phyloP scores from a whole-genome alignment of 2,888 invertebrate species.

The Schrankia costaestrigalis region DNA sequence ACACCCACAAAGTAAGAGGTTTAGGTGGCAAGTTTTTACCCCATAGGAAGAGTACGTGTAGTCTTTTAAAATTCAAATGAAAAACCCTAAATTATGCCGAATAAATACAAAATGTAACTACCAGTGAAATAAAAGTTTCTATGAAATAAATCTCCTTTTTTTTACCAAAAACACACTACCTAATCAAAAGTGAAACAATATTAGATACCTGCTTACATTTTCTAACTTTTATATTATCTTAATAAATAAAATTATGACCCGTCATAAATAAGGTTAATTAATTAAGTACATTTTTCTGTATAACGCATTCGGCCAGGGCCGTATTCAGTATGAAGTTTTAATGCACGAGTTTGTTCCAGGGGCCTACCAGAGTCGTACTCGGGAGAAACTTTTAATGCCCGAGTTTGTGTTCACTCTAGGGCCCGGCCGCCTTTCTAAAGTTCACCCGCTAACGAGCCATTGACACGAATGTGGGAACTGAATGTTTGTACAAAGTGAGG shows the following conservation, averaged over 20 bases:
- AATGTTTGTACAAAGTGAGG: constrained; percentile 25
- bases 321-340: constrained; percentile 68
- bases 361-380: constrained; percentile 14
- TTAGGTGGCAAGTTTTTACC: no score
- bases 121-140: no score
- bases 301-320: constrained; percentile 56
- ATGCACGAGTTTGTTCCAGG: constrained; percentile 41
- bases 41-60: no score
- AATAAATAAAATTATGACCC: constrained; percentile 36
- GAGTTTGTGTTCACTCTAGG: constrained; percentile 10
- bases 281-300: constrained; percentile 57
- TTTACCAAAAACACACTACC: background rate
- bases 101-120: no score
- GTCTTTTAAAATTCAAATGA: no score
- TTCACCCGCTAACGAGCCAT: constrained; percentile 37
- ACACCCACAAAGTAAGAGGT: no score
- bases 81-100: no score
- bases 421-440: constrained; percentile 29
- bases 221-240: constrained; percentile 29
- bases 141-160: no score
- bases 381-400: constrained; percentile 12
- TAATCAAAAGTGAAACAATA: constrained; percentile 10
- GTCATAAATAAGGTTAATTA: constrained; percentile 37
- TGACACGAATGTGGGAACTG: constrained; percentile 37
- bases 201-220: constrained; percentile 15